phyloP scores from a whole-genome alignment of 2,113 vertebrate genomes.

The Muntiacus reevesi region DNA sequence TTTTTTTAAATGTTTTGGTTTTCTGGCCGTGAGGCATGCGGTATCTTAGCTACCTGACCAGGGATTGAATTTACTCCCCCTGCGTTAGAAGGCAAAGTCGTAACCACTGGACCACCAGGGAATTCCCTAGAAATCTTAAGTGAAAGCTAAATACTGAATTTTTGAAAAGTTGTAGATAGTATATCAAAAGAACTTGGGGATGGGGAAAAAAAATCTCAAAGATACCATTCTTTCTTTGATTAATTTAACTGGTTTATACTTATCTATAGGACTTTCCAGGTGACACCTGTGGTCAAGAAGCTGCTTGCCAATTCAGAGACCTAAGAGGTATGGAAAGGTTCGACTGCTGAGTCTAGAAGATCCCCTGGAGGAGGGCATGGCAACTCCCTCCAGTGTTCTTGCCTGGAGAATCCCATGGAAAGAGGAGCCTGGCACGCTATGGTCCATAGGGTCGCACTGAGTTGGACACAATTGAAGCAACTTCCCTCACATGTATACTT shows the following conservation, averaged over 20 bases:
- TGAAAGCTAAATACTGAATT: neutral
- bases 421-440: neutral
- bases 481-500: neutral
- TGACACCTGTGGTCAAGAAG: neutral
- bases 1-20: neutral
- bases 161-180: neutral
- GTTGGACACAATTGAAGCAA: neutral
- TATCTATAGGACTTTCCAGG: neutral
- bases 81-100: neutral
- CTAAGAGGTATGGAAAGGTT: neutral
- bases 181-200: neutral
- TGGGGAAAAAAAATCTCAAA: neutral
- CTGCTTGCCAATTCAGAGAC: neutral
- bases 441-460: neutral
- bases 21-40: neutral
- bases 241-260: neutral
- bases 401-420: neutral
- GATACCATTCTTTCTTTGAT: neutral
- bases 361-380: neutral
- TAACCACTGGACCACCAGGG: neutral
- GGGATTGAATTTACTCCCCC: neutral
- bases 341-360: neutral
- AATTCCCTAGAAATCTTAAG: neutral
- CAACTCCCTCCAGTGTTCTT: neutral
- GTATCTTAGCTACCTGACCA: neutral